A percentile compares a stretch with the other conserved stretches of the same genome.
phyloP scores from a whole-genome alignment of 2,113 vertebrate species.

The Phylloscopus trochiloides region DNA sequence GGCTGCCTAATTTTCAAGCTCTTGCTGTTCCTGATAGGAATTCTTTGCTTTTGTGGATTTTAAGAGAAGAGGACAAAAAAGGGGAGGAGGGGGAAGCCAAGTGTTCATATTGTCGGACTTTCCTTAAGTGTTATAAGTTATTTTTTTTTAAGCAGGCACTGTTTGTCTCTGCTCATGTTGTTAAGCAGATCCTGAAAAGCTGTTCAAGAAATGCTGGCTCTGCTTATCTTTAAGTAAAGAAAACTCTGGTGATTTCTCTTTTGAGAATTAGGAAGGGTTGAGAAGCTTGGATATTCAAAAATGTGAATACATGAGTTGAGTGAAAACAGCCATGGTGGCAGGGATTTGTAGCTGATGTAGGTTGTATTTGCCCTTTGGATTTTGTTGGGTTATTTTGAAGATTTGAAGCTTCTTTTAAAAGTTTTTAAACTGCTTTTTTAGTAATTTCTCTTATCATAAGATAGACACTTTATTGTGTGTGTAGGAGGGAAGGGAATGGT shows the following conservation, averaged over 20 bases:
- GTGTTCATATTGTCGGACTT: background rate
- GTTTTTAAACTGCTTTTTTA: background rate
- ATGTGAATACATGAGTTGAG: background rate
- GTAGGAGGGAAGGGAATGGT: background rate
- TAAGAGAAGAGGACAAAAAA: background rate
- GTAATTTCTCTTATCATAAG: background rate
- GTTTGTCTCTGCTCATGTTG: background rate
- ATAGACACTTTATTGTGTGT: background rate
- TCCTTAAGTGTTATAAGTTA: background rate
- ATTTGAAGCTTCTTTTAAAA: background rate
- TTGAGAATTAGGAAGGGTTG: background rate
- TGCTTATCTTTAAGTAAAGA: background rate
- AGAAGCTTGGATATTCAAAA: background rate
- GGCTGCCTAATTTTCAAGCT: background rate
- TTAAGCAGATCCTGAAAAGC: background rate
- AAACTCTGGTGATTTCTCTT: background rate
- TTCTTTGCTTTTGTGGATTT: background rate
- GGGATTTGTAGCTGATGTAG: background rate
- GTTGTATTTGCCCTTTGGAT: background rate
- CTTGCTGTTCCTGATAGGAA: background rate
- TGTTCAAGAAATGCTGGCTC: background rate
- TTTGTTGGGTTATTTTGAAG: background rate
- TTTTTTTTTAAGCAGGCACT: background rate
- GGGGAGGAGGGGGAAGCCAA: rapidly evolving
- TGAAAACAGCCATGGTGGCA: background rate